Evolutionary conservation across 2,888 invertebrate species (phyloP).

Genomic region (Trichopoda pennipes): DNA sequence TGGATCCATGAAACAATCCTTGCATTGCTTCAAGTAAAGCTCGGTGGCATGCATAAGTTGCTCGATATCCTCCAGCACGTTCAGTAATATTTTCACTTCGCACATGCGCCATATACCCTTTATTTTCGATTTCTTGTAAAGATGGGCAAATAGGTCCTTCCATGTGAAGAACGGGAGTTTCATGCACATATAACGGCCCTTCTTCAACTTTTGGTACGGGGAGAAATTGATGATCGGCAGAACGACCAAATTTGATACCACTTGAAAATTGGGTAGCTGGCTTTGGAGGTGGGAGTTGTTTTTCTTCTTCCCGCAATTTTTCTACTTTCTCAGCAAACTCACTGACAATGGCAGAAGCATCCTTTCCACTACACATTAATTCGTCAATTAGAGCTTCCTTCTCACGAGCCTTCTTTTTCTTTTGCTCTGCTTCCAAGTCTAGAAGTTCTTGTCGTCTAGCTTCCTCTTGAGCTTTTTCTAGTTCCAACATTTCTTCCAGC

Average conservation of each 20-base stretch:
- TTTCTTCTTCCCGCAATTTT: constrained; percentile 85
- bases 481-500: constrained; percentile 90
- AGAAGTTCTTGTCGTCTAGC: constrained; percentile 86
- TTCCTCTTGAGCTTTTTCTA: constrained; percentile 90
- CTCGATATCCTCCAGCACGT: constrained; percentile 93
- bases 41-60: constrained; percentile 90
- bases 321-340: constrained; percentile 88
- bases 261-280: constrained; percentile 89
- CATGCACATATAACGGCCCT: constrained; percentile 88
- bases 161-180: constrained; percentile 83
- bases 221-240: constrained; percentile 84
- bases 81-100: constrained; percentile 88
- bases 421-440: constrained; percentile 85
- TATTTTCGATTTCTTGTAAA: constrained; percentile 83
- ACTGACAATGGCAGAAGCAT: constrained; percentile 93
- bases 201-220: constrained; percentile 88
- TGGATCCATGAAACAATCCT: constrained; percentile 83
- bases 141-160: constrained; percentile 89
- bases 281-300: constrained; percentile 78
- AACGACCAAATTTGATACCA: constrained; percentile 90
- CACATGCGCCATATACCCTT: constrained; percentile 89
- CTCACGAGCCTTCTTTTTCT: constrained; percentile 90
- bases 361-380: constrained; percentile 94
- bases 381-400: constrained; percentile 97
- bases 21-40: constrained; percentile 94